These are phyloP conservation scores for Fistularia commersonii DNA, from an alignment of 2,797 vertebrate species.

Conservation along the genomic window DNA sequence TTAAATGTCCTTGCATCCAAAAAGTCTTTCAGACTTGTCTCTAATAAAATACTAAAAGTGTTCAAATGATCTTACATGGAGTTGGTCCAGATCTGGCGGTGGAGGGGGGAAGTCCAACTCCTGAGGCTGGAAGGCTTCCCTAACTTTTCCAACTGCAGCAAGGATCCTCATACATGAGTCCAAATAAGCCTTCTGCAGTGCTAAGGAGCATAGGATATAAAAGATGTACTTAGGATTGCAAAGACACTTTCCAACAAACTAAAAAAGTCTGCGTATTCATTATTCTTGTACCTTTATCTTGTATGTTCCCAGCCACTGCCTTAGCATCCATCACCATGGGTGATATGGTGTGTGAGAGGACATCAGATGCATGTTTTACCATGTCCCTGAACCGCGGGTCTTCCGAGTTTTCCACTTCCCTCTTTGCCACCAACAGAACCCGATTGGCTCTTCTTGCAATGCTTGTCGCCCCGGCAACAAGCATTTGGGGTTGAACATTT, in stretches of 20 bases:
- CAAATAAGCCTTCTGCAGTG: conserved; percentile 92
- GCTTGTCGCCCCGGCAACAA: conserved; percentile 96
- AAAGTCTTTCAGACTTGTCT: neutral
- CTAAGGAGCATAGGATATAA: conserved; percentile 56
- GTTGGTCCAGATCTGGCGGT: conserved; percentile 93
- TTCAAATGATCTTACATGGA: conserved; percentile 78
- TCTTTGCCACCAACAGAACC: conserved; percentile 92
- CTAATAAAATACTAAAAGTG: neutral
- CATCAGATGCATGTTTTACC: conserved; percentile 92
- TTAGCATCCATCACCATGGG: conserved; percentile 99
- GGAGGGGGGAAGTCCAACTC: conserved; percentile 96
- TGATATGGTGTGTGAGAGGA: conserved; percentile 93
- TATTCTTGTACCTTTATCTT: conserved; percentile 84
- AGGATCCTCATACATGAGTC: conserved; percentile 94
- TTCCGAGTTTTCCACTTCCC: conserved; percentile 96
- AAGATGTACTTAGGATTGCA: neutral
- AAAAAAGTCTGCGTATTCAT: too few species aligned
- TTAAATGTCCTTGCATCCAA: too few species aligned
- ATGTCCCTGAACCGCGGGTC: conserved; percentile 93
- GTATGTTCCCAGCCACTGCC: conserved; percentile 94
- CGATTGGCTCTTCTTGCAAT: conserved; percentile 96
- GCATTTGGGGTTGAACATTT: conserved; percentile 96
- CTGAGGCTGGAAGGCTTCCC: conserved; percentile 96
- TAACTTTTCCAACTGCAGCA: conserved; percentile 92
- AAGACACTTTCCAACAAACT: too few species aligned